Evolutionary conservation across 2,113 vertebrate genomes (phyloP), one percentile per base, ranked within the genome.

Genomic region (Platysternon megacephalum): DNA sequence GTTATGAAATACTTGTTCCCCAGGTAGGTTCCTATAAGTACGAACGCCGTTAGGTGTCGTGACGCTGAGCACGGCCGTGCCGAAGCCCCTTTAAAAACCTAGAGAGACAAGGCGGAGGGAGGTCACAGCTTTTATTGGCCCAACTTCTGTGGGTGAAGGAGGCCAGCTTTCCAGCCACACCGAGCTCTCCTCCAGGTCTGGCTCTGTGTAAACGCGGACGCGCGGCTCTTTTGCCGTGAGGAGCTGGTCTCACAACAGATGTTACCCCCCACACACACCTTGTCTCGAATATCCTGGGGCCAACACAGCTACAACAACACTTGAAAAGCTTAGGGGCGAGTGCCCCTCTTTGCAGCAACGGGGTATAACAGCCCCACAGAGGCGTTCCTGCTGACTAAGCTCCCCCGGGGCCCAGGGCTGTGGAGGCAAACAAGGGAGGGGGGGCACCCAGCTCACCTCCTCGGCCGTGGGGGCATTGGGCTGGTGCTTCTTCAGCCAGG

Each of bases 401-500:
- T 32, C 65, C 65, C 61, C 35, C 8, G 61, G 61, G 16, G 61
- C 32, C 65, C 32, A 17, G 65, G 16, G 5, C 16, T 9, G 6
- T 65, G 32, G 55, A 22, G 51, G n/a, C 7, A 46, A 10, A 21
- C 74, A 79, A 52, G 44, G 11, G 39, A 29, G 55, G 42, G 52
- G 52, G 26, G 58, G 17, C 8, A 2, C 16, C 78, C 1, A 0
- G 46, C 84, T 10, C 86, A 99, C 99, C 99, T 99, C 99, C 79
- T 99, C 99, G 0, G 98, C 97, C 0, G 98, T 98, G 2, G 99
- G 98, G 2, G 96, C 65, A 9, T 98, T 97, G 48, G 98, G 97
- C 93, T 99, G 99, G 97, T 99, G 99, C 86, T 99, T 98, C 68
- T 99, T 98, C 51, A 99, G 98, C 99, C 99, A 99, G 22, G 98